Evolutionary conservation across 2,888 invertebrate species (phyloP).

Genomic region (Phanerotoma sp.): DNA sequence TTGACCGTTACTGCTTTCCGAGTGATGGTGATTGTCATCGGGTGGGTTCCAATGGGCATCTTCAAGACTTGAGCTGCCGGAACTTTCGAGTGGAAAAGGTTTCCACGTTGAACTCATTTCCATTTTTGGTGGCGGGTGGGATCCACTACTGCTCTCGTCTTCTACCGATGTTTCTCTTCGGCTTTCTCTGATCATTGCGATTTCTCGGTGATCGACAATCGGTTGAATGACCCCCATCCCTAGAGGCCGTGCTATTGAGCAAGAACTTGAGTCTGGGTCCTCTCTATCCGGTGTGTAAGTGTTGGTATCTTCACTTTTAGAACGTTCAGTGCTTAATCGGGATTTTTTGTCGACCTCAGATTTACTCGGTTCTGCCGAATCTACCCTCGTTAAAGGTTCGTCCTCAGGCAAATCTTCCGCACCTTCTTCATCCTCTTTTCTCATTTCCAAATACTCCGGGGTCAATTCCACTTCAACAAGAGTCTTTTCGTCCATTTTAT

Average conservation of each 20-base stretch:
- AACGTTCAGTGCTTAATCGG: conserved; percentile 73
- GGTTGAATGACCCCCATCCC: conserved; percentile 68
- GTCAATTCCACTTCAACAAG: conserved; percentile 62
- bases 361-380: conserved; percentile 35
- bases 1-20: conserved; percentile 48
- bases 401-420: conserved; percentile 59
- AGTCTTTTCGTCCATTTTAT: conserved; percentile 54
- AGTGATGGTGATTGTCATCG: conserved; percentile 46
- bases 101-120: conserved; percentile 78
- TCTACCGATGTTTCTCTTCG: conserved; percentile 44
- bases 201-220: conserved; percentile 52
- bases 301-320: conserved; percentile 75
- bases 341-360: conserved; percentile 55
- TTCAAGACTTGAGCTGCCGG: conserved; percentile 83
- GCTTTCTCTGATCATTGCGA: conserved; percentile 45
- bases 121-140: conserved; percentile 61
- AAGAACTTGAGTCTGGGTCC: conserved; percentile 62
- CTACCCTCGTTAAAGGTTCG: conserved; percentile 39
- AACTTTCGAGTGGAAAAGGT: conserved; percentile 81
- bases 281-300: conserved; percentile 70
- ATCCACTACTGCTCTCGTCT: conserved; percentile 49
- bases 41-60: conserved; percentile 81
- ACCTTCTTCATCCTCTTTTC: conserved; percentile 63
- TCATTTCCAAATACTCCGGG: conserved; percentile 69
- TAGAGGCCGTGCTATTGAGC: conserved; percentile 76